Evolutionary conservation across 1,140 invertebrate genomes (phyloP).

Genomic region (Nasonia longicornis): DNA sequence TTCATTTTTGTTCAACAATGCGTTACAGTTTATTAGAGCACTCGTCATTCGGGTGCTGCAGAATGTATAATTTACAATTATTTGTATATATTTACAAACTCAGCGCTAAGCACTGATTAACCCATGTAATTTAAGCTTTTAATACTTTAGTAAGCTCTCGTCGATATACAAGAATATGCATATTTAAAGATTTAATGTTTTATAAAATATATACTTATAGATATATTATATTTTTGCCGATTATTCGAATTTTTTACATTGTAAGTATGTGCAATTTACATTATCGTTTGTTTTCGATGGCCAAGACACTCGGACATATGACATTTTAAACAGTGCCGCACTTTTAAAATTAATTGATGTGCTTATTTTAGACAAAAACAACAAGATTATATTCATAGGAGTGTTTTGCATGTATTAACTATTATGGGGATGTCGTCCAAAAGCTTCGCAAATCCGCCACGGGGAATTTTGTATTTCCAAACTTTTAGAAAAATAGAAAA

Average conservation of each 20-base stretch:
- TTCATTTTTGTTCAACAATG: background rate
- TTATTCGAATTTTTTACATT: background rate
- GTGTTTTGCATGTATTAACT: background rate
- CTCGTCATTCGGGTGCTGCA: too few species aligned
- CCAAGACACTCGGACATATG: too few species aligned
- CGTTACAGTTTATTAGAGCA: background rate
- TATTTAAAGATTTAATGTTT: background rate
- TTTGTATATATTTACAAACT: background rate
- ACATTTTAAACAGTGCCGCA: too few species aligned
- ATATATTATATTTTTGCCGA: too few species aligned
- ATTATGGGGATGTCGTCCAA: too few species aligned
- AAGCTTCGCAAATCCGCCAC: too few species aligned
- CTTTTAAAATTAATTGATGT: background rate
- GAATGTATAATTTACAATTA: background rate
- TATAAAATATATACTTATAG: background rate
- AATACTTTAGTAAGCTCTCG: background rate
- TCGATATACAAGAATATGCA: too few species aligned
- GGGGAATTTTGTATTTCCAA: too few species aligned
- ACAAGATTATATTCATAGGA: background rate
- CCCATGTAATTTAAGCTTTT: background rate
- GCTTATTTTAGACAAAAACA: background rate
- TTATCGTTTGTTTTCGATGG: too few species aligned
- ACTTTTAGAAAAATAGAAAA: too few species aligned
- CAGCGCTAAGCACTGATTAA: background rate
- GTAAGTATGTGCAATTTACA: too few species aligned